Base-by-base conservation (phyloP, 2,888 invertebrate genomes). In the Craniophora ligustri region DNA sequence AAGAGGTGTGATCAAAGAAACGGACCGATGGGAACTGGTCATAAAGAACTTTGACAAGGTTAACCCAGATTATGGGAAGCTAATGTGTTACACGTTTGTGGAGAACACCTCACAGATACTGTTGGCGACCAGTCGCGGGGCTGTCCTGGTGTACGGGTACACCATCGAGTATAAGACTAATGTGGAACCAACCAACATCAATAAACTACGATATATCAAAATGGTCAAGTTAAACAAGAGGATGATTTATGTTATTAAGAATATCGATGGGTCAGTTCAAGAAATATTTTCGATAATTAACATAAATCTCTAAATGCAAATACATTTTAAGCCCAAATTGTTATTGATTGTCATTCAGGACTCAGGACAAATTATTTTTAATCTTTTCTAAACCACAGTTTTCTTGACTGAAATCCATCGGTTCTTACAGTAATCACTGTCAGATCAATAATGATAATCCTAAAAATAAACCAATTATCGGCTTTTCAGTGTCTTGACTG, bases 41-140 rank as follows among this genome's bases (percentile, higher is more conserved):
- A 65, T 90, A n/a, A 74, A 79, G 7, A 71, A 70, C 41, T 75
- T 83, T 1, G 72, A 77, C 0, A 84, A 81, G 46, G 80, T 78
- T 1, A 67, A 58, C 32, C 63, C 81, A 3, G 89, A 89, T 0
- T 75, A 85, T 16, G 95, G 95, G 0, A 79, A 71, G 11, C 80
- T 94, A 3, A 93, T 92, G 2, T 91, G 92, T 55, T 94, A 93
- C 58, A 92, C 94, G 0, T 95, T 94, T 71, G 87, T 95, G 0
- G 74, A 84, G 2, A 79, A 82, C 5, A 92, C 93, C 0, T 84
- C 92, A 11, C 94, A 94, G 76, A 88, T 93, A 13, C 84, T 95
- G 15, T 94, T 94, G 4, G 90, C 84, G 0, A 94, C 94, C 0
- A 87, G 76, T 19, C 86, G 89, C 5, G 95, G 95, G 0, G 86